phyloP scores from a whole-genome alignment of 2,797 vertebrate species.

The Lerista edwardsae region DNA sequence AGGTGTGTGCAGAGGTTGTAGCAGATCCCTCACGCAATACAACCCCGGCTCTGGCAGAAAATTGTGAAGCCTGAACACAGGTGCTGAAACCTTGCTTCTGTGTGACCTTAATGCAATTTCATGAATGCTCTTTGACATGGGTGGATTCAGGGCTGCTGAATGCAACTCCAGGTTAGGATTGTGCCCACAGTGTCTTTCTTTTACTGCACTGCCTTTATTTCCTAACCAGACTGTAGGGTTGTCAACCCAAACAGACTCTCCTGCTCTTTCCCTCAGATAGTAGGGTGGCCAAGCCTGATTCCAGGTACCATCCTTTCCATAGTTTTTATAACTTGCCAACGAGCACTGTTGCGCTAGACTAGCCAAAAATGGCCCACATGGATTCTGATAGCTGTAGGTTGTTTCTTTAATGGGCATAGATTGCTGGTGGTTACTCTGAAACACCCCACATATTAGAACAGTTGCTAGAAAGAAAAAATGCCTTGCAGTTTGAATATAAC shows the following conservation, averaged over 20 bases:
- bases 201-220: not conserved
- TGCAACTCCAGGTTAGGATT: no score
- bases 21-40: constrained; percentile 30
- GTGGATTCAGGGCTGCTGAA: not conserved
- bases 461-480: not conserved
- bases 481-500: not conserved
- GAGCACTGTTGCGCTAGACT: not conserved
- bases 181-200: not conserved
- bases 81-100: constrained; percentile 15
- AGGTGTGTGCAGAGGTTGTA: constrained; percentile 46
- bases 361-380: not conserved
- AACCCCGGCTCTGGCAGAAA: constrained; percentile 22
- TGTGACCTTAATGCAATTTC: constrained; percentile 16
- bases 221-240: no score
- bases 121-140: not conserved
- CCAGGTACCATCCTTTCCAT: not conserved
- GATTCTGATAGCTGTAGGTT: not conserved
- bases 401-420: not conserved
- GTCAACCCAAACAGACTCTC: no score
- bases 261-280: no score
- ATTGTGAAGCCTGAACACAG: constrained; percentile 11
- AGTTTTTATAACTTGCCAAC: not conserved
- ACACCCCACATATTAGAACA: not conserved
- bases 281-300: no score
- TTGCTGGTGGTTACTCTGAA: not conserved